Evolutionary conservation across 2,797 vertebrate genomes (phyloP), one percentile per base, ranked within the genome.

Genomic region (Hippopotamyrus pictus): DNA sequence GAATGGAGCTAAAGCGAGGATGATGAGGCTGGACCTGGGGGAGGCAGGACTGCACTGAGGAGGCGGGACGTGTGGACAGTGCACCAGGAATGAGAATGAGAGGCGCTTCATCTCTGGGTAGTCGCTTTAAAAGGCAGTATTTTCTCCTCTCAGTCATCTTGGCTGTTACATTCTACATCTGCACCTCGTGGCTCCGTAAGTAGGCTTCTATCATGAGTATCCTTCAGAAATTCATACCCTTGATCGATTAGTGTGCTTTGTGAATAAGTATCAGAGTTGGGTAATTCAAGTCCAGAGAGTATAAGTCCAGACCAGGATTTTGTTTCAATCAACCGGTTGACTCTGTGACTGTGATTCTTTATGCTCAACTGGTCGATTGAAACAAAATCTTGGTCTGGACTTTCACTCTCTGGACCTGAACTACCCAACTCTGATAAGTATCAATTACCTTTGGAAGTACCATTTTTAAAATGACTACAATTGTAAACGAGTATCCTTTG

Each of bases 161-260:
- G 91, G 91, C 92, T 87, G 90, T 95, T 53, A 76, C 95, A 79
- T 89, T 96, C 89, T 92, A 96, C 91, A 0, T 94, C 91, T 94
- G 93, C 89, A 94, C 93, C 46, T 73, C 91, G 59, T 94, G 94
- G 94, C 92, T 95, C 3, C 94, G 95, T 96, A 90, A 96, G 95
- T 95, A 91, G 89, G 87, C 17, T 19, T 12, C 57, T 14, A 12
- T 22, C 59, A 41, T 46, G 17, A 76, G 14, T 25, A 29, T 44
- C 79, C 8, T 83, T 9, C 14, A 44, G n/a, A n/a, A 48, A 22
- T 46, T 6, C 9, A 48, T 83, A 48, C 44, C 19, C 53, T 50
- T 14, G 1, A n/a, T 76, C 17, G 14, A 19, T 33, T 29, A 5
- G 62, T 57, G 11, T 89, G 29, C 5, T 51, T 84, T 48, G 9